A percentile compares a stretch with the other conserved stretches of the same genome.
Evolutionary conservation across 2,113 vertebrate genomes (phyloP).

Genomic region (Sciurus niger): DNA sequence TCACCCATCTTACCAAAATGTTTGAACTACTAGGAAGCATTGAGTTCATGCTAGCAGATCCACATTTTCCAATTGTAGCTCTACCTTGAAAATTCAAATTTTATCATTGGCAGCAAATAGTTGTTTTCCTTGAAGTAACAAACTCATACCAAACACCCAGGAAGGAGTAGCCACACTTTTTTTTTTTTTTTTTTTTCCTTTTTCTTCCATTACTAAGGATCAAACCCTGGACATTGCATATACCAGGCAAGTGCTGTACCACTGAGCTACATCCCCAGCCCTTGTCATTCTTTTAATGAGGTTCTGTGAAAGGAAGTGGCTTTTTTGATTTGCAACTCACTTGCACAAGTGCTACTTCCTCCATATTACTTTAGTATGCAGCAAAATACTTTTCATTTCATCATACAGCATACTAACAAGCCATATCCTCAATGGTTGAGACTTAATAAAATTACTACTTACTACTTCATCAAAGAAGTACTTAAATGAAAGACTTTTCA

Average conservation of each 20-base stretch:
- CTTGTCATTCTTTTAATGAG: not conserved
- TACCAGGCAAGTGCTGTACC: not conserved
- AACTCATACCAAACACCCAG: not conserved
- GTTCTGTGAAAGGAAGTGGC: not conserved
- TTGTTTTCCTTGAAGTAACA: slow-evolving; percentile 42
- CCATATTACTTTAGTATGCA: not conserved
- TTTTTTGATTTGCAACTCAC: not conserved
- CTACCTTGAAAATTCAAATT: not conserved
- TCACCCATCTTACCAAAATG: not conserved
- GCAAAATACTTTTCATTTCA: not conserved
- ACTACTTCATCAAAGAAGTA: not conserved
- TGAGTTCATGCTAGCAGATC: not conserved
- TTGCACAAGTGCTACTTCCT: not conserved
- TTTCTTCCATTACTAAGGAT: not conserved
- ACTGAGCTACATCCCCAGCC: too few species aligned
- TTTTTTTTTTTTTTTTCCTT: too few species aligned
- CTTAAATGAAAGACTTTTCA: not conserved
- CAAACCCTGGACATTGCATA: not conserved
- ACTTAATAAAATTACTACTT: not conserved
- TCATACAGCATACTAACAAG: not conserved
- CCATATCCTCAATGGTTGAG: not conserved
- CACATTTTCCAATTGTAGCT: not conserved
- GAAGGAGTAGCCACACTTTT: not conserved
- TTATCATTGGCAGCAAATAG: not conserved
- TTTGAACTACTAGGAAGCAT: not conserved